phyloP scores from a whole-genome alignment of 1,140 invertebrate genomes.

The Dreissena rostriformis region DNA sequence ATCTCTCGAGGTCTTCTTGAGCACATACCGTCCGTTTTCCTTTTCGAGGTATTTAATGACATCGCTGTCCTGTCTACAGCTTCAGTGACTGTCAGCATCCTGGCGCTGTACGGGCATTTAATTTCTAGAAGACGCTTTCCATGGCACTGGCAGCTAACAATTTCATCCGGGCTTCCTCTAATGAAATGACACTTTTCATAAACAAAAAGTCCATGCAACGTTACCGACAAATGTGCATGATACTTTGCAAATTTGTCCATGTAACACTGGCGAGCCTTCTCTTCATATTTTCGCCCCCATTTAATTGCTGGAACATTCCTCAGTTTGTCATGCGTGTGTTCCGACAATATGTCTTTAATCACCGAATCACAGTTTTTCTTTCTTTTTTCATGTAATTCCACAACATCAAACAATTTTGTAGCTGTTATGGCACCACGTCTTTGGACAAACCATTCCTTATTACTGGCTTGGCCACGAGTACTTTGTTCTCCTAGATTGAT shows the following conservation, averaged over 20 bases:
- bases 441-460: constrained; percentile 13
- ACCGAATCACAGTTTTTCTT: neutral
- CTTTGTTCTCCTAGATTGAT: neutral
- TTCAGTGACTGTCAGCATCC: constrained; percentile 2
- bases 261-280: constrained; percentile 4
- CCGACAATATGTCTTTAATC: neutral
- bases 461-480: constrained; percentile 13
- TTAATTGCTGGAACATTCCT: constrained; percentile 35
- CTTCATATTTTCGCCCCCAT: constrained; percentile 25
- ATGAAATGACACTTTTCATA: constrained; percentile 7
- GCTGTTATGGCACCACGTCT: neutral
- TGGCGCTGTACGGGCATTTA: constrained; percentile 21
- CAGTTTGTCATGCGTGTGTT: neutral
- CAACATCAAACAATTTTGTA: neutral
- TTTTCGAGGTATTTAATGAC: constrained; percentile 24
- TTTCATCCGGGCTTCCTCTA: constrained; percentile 23
- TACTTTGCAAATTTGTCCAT: neutral
- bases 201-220: constrained; percentile 18
- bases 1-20: neutral
- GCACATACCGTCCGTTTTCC: constrained; percentile 2
- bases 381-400: neutral
- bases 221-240: neutral
- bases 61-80: neutral
- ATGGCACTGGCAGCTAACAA: constrained; percentile 5
- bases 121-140: neutral